phyloP scores from a whole-genome alignment of 1,140 invertebrate species.

The Apis cerana region DNA sequence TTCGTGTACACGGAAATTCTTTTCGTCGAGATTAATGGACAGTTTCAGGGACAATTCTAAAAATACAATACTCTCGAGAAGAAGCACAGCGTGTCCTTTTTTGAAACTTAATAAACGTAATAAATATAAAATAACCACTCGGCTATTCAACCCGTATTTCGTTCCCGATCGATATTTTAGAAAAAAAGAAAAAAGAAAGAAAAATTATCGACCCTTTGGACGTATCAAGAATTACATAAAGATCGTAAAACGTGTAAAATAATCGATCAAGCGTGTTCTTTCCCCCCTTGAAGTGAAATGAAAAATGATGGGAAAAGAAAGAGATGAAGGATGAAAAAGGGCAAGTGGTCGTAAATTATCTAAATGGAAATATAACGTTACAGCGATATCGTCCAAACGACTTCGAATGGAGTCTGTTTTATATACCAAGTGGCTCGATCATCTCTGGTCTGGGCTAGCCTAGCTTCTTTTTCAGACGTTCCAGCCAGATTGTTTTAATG shows the following conservation, averaged over 20 bases:
- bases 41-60: neutral
- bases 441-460: constrained; percentile 25
- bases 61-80: too few species aligned
- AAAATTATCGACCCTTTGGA: too few species aligned
- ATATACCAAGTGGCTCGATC: constrained; percentile 42
- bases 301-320: neutral
- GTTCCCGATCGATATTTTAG: too few species aligned
- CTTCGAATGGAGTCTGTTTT: constrained; percentile 58
- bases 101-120: too few species aligned
- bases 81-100: neutral
- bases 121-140: too few species aligned
- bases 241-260: neutral
- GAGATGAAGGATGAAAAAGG: neutral
- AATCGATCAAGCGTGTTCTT: neutral
- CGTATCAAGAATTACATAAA: too few species aligned
- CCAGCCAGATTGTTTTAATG: constrained; percentile 65
- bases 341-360: constrained; percentile 54
- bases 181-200: too few species aligned
- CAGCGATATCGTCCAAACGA: constrained; percentile 38
- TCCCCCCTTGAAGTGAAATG: neutral
- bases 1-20: neutral
- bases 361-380: constrained; percentile 35
- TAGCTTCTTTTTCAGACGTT: constrained; percentile 47
- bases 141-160: too few species aligned
- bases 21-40: neutral